Evolutionary conservation across 2,888 invertebrate genomes (phyloP).

Genomic region (Reticulitermes lucifugus): DNA sequence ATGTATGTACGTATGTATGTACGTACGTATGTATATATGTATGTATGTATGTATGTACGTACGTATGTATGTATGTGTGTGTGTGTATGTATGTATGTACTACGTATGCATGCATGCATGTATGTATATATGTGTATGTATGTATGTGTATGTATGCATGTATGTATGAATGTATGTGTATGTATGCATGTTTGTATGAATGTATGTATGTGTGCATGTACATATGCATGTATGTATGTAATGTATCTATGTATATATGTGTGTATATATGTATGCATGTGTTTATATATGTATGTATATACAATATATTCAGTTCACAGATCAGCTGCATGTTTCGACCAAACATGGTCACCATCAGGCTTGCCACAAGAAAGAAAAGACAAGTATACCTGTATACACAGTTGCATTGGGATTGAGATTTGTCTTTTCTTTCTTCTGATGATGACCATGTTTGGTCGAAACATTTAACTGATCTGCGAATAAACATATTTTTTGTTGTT

Average conservation of each 20-base stretch:
- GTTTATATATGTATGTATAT: slow-evolving; percentile 23
- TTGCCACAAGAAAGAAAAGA: too few species aligned
- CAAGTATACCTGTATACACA: too few species aligned
- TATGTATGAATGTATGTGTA: neutral
- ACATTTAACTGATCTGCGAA: too few species aligned
- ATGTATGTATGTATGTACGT: too few species aligned
- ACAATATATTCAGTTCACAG: too few species aligned
- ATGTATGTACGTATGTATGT: too few species aligned
- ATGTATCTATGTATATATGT: slow-evolving; percentile 12
- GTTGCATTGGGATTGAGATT: neutral
- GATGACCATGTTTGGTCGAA: too few species aligned
- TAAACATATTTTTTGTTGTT: neutral
- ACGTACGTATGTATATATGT: too few species aligned
- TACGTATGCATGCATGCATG: neutral
- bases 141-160: neutral
- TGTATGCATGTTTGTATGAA: slow-evolving; percentile 29
- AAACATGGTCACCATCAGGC: too few species aligned
- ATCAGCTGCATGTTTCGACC: too few species aligned
- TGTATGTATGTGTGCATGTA: slow-evolving; percentile 24
- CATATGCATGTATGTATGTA: neutral
- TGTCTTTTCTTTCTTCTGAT: neutral
- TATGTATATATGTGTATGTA: neutral
- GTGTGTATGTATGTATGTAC: neutral
- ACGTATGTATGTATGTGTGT: neutral
- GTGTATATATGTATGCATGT: slow-evolving; percentile 37